Percentiles rank a stretch among this genome's conserved stretches.
These are phyloP conservation scores for Alethe castanea DNA, from an alignment of 2,113 vertebrate genomes.

Conservation along the genomic window DNA sequence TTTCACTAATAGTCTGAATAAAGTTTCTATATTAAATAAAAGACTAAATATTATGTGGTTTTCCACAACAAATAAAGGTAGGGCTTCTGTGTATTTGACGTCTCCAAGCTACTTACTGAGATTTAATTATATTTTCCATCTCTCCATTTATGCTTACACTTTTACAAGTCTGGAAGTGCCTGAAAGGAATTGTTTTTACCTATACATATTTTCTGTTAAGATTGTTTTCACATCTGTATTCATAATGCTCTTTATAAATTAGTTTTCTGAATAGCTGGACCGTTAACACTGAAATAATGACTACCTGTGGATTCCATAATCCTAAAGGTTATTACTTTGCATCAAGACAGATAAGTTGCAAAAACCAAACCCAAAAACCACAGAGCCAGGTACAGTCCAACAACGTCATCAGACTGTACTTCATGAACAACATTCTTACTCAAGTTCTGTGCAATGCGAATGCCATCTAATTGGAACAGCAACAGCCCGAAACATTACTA, in stretches of 20 bases:
- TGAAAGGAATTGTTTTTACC: not conserved
- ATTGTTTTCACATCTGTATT: not conserved
- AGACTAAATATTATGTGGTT: not conserved
- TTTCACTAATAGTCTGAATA: not conserved
- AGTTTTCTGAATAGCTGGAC: not conserved
- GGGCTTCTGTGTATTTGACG: not conserved
- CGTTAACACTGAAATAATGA: not conserved
- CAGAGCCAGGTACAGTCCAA: not conserved
- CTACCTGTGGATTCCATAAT: not conserved
- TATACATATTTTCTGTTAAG: not conserved
- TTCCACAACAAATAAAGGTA: conserved; percentile 31
- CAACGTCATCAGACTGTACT: not conserved
- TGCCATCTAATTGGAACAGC: not conserved
- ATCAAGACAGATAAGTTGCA: not conserved
- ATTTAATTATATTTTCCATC: conserved; percentile 12
- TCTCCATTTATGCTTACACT: not conserved
- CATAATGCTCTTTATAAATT: not conserved
- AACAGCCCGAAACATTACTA: not conserved
- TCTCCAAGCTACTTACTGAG: not conserved
- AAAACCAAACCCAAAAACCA: not conserved
- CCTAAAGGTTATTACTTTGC: not conserved
- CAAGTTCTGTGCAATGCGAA: not conserved
- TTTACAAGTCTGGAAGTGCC: conserved; percentile 34
- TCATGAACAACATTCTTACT: not conserved
- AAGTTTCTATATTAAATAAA: not conserved